Conservation (phyloP, 2,113 vertebrate genomes). For the Chloropsis hardwickii region DNA sequence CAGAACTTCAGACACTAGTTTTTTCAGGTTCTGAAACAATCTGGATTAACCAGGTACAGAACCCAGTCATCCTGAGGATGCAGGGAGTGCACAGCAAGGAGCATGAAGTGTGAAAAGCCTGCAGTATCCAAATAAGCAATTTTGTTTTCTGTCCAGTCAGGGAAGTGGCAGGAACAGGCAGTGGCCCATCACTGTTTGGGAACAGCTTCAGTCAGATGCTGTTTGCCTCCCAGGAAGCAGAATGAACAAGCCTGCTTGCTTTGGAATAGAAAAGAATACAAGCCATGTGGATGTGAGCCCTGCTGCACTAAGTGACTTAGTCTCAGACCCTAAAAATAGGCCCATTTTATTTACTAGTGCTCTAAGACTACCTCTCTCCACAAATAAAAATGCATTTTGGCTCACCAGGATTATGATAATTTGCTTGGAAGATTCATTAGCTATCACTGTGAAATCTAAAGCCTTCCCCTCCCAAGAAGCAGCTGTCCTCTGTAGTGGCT, state of each 20-base stretch:
- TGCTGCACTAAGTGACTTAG: background rate
- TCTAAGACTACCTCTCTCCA: background rate
- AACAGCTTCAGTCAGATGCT: background rate
- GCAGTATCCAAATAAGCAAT: background rate
- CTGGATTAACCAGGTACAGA: background rate
- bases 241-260: background rate
- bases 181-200: background rate
- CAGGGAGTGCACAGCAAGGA: background rate
- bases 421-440: background rate
- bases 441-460: background rate
- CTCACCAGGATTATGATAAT: background rate
- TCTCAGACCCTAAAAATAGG: background rate
- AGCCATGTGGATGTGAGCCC: background rate
- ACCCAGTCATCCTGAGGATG: background rate
- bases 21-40: background rate
- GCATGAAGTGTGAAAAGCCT: background rate
- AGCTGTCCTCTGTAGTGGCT: background rate
- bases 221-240: background rate
- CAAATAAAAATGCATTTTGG: background rate
- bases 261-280: background rate
- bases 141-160: background rate
- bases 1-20: background rate
- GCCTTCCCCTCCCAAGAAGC: background rate
- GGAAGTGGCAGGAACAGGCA: background rate
- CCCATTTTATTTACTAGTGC: background rate